A percentile compares a stretch with the other conserved stretches of the same genome.
phyloP scores from a whole-genome alignment of 2,113 vertebrate species.

The Lates calcarifer region DNA sequence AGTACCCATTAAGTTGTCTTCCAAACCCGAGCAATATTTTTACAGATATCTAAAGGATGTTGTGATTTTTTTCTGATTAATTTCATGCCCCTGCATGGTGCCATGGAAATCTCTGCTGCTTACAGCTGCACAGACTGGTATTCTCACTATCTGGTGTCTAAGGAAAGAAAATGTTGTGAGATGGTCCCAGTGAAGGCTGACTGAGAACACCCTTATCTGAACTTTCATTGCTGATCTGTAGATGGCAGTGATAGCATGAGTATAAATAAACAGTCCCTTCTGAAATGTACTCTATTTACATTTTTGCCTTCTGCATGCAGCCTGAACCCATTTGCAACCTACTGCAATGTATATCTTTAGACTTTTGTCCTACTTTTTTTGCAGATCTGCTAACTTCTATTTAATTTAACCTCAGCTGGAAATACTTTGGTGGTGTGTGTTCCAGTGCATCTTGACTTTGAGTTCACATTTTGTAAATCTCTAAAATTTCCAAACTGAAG shows the following conservation, averaged over 20 bases:
- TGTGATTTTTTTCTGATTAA: neutral
- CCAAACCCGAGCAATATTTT: neutral
- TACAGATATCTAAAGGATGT: neutral
- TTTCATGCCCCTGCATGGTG: neutral
- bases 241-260: conserved; percentile 86
- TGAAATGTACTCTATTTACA: conserved; percentile 40
- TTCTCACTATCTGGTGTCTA: conserved; percentile 16
- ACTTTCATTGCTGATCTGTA: conserved; percentile 83
- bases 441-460: conserved; percentile 1
- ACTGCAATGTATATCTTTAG: neutral
- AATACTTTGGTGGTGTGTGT: neutral
- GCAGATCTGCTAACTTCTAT: neutral
- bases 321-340: conserved; percentile 7
- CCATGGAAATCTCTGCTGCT: neutral
- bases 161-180: conserved; percentile 24
- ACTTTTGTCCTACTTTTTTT: neutral
- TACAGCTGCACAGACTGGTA: neutral
- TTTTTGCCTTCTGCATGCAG: conserved; percentile 19
- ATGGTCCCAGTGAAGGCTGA: neutral
- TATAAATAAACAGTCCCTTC: conserved; percentile 58
- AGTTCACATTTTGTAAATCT: conserved; percentile 26
- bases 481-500: conserved; percentile 37
- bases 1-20: neutral
- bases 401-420: neutral
- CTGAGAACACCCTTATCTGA: conserved; percentile 56